Evolutionary conservation across 2,113 vertebrate species (phyloP).

Genomic region (Buteo buteo): DNA sequence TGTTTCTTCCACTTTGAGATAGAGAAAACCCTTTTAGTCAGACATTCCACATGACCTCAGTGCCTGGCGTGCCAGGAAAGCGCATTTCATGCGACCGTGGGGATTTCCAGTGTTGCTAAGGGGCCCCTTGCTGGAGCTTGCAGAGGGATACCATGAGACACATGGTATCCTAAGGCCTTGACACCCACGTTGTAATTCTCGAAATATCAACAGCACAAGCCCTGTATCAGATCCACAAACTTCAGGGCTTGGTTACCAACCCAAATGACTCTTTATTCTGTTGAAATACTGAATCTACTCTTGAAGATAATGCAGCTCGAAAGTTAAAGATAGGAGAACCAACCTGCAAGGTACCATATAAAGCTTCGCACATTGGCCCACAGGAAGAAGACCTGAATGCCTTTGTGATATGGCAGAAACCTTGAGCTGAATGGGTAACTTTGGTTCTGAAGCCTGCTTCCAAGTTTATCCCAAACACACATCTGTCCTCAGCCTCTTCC

Average conservation of each 20-base stretch:
- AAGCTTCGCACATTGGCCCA: neutral
- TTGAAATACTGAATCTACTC: neutral
- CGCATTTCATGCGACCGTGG: neutral
- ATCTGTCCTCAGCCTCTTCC: neutral
- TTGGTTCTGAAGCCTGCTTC: neutral
- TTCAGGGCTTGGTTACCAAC: neutral
- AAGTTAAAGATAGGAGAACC: neutral
- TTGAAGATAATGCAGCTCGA: neutral
- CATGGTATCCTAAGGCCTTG: neutral
- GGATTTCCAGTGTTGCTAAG: conserved; percentile 9
- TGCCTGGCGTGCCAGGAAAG: conserved; percentile 16
- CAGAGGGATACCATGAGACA: neutral
- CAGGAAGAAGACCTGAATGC: neutral
- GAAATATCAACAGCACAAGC: neutral
- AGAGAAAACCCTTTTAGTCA: conserved; percentile 37
- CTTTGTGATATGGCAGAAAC: neutral
- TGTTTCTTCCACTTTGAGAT: conserved; percentile 12
- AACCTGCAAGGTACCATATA: neutral
- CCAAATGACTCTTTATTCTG: neutral
- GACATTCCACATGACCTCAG: conserved; percentile 20
- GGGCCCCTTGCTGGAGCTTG: neutral
- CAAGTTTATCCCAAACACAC: neutral
- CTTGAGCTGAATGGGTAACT: neutral
- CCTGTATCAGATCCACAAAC: neutral
- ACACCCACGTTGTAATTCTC: neutral